These are phyloP conservation scores for Plemyria rubiginata DNA, from an alignment of 2,888 invertebrate species.

Conservation along the genomic window DNA sequence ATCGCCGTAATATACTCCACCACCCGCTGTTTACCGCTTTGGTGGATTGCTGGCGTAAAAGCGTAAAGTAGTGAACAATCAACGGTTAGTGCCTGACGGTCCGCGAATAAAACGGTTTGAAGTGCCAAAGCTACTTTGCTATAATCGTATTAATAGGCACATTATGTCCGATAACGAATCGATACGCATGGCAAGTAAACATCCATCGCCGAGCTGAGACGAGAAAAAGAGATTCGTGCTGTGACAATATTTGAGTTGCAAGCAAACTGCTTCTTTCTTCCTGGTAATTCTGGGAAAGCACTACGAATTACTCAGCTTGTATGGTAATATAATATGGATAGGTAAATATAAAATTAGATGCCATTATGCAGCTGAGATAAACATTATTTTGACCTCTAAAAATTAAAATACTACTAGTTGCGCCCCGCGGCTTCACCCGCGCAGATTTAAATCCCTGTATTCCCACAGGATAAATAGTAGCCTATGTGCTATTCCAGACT, in stretches of 20 bases:
- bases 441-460: too few species aligned
- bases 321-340: too few species aligned
- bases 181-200: conserved; percentile 6
- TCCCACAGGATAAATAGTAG: too few species aligned
- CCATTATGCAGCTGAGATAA: too few species aligned
- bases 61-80: conserved; percentile 39
- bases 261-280: neutral
- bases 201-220: conserved; percentile 1
- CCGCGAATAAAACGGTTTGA: conserved; percentile 29
- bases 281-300: neutral
- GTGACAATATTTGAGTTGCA: neutral
- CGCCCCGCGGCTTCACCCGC: too few species aligned
- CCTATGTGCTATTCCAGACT: too few species aligned
- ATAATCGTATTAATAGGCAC: conserved; percentile 39
- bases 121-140: conserved; percentile 42
- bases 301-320: too few species aligned
- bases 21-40: conserved; percentile 35
- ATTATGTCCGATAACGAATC: conserved; percentile 24
- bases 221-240: neutral
- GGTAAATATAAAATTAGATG: too few species aligned
- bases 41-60: conserved; percentile 41
- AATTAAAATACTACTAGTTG: too few species aligned
- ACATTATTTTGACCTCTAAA: too few species aligned
- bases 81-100: conserved; percentile 36
- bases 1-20: conserved; percentile 24